These are phyloP conservation scores for Paratilapia polleni DNA, from an alignment of 2,113 vertebrate genomes.

Conservation along the genomic window DNA sequence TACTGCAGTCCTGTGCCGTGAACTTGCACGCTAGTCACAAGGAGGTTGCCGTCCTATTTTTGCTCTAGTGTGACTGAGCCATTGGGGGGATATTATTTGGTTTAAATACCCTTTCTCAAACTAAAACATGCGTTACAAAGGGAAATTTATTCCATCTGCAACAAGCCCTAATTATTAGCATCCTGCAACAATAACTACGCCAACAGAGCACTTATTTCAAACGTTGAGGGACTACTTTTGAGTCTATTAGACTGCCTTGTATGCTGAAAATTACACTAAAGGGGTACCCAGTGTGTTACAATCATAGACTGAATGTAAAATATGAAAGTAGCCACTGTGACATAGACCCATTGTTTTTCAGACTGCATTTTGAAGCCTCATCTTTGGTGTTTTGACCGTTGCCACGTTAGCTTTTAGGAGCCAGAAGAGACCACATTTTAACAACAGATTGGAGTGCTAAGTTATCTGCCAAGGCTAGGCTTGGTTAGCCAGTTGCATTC, in stretches of 20 bases:
- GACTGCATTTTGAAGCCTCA: neutral
- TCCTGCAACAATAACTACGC: rapidly evolving
- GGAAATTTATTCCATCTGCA: neutral
- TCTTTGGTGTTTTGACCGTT: neutral
- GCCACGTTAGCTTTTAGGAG: neutral
- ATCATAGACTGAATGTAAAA: neutral
- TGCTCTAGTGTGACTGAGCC: neutral
- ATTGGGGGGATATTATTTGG: too few relatives aligned
- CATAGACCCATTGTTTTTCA: neutral
- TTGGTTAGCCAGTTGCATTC: too few relatives aligned
- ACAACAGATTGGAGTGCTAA: rapidly evolving
- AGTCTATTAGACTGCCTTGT: too few relatives aligned
- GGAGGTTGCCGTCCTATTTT: too few relatives aligned
- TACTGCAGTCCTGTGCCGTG: neutral
- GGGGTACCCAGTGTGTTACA: neutral
- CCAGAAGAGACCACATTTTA: neutral
- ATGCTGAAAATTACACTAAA: neutral
- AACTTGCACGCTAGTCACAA: too few relatives aligned
- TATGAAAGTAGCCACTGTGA: neutral
- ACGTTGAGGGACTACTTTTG: neutral
- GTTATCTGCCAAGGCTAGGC: neutral
- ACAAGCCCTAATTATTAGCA: too few relatives aligned
- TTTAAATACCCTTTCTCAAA: neutral
- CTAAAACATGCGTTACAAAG: too few relatives aligned
- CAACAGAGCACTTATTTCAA: neutral